Evolutionary conservation across 64 coral and sea anemone species (phyloP).

Genomic region (Acropora yongei): DNA sequence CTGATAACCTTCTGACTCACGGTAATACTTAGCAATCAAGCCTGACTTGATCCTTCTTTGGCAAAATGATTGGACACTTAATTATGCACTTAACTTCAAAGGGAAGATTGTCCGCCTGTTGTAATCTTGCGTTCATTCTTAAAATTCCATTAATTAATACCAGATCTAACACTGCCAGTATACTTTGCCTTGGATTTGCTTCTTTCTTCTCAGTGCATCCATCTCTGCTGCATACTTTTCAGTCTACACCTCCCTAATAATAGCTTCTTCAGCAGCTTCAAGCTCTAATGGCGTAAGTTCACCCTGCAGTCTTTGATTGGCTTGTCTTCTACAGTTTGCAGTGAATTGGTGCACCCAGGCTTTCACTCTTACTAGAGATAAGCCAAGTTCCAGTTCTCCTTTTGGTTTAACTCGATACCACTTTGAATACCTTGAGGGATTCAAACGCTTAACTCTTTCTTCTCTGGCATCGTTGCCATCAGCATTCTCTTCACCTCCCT

Average conservation of each 20-base stretch:
- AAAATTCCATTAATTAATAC: slow-evolving; percentile 39
- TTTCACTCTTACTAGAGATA: slow-evolving; percentile 58
- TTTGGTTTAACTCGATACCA: slow-evolving; percentile 53
- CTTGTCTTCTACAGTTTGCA: slow-evolving; percentile 38
- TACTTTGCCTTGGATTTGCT: slow-evolving; percentile 1
- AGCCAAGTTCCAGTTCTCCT: slow-evolving; percentile 31
- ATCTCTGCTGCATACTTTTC: slow-evolving; percentile 60
- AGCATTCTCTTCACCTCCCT: not conserved
- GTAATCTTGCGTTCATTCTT: not conserved
- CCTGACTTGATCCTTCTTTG: slow-evolving; percentile 43
- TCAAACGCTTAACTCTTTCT: not conserved
- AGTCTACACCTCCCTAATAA: slow-evolving; percentile 64
- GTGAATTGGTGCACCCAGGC: slow-evolving; percentile 57
- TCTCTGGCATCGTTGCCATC: not conserved
- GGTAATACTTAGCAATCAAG: slow-evolving; percentile 64
- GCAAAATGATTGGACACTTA: slow-evolving; percentile 58
- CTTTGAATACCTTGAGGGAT: slow-evolving; percentile 52
- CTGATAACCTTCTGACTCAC: slow-evolving; percentile 56
- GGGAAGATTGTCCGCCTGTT: too few relatives aligned
- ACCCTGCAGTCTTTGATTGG: not conserved
- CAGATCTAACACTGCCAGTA: slow-evolving; percentile 39
- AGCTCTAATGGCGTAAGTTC: slow-evolving; percentile 66
- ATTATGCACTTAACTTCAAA: slow-evolving; percentile 14
- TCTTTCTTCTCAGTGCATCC: not conserved
- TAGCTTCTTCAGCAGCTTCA: slow-evolving; percentile 28